Percentiles rank a stretch among this genome's conserved stretches.
Evolutionary conservation across 2,113 vertebrate genomes (phyloP).

Genomic region (Theristicus caerulescens): DNA sequence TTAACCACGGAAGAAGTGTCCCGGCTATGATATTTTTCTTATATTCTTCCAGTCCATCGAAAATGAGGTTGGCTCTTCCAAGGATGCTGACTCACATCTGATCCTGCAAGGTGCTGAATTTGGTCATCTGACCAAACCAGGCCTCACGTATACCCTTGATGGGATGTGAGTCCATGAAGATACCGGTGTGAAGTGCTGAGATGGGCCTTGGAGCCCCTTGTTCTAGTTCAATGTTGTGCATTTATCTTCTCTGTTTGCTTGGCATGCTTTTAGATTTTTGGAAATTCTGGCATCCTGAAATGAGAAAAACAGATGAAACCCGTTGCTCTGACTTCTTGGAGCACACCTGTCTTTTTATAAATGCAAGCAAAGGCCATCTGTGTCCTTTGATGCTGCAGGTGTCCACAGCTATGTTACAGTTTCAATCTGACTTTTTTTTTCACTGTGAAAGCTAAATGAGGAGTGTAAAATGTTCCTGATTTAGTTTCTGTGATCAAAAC

Average conservation of each 20-base stretch:
- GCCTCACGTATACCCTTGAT: rapidly evolving
- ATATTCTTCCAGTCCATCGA: background rate
- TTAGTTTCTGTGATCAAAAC: background rate
- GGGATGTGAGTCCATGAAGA: background rate
- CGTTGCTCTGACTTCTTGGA: background rate
- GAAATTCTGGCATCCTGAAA: background rate
- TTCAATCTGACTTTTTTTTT: background rate
- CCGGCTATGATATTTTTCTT: background rate
- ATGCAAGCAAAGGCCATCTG: slow-evolving; percentile 7
- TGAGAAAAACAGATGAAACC: background rate
- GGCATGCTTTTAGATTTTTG: background rate
- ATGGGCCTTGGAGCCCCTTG: background rate
- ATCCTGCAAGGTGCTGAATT: background rate
- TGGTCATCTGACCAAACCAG: background rate
- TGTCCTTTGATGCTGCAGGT: background rate
- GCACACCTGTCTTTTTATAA: slow-evolving; percentile 5
- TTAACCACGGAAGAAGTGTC: background rate
- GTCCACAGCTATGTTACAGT: background rate
- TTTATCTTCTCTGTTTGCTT: background rate
- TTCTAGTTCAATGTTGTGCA: background rate
- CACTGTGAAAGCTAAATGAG: background rate
- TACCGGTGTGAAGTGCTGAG: background rate
- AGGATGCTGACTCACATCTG: background rate
- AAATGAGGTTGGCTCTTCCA: background rate
- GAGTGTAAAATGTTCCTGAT: background rate